phyloP scores from a whole-genome alignment of 2,113 vertebrate species.

The Panurus biarmicus region DNA sequence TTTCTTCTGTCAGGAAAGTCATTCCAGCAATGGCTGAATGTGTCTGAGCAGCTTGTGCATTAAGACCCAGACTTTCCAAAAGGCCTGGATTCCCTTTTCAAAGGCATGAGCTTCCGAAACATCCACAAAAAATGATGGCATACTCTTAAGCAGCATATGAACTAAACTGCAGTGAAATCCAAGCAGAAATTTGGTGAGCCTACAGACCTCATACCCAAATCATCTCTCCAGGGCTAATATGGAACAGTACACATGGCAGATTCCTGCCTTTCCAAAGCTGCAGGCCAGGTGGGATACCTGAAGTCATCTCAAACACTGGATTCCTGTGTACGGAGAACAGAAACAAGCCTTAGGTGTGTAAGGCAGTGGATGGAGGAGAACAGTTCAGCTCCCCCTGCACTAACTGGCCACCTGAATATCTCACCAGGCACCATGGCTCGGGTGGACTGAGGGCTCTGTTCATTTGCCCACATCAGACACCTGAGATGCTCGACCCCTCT shows the following conservation, averaged over 20 bases:
- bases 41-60: background rate
- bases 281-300: background rate
- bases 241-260: background rate
- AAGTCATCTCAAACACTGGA: background rate
- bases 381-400: background rate
- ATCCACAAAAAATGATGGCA: background rate
- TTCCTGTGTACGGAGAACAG: background rate
- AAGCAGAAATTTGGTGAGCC: background rate
- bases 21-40: background rate
- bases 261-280: background rate
- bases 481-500: too few species aligned
- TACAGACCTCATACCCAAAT: background rate
- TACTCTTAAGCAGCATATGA: background rate
- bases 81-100: background rate
- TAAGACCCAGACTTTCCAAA: background rate
- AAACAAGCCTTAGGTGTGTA: background rate
- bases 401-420: background rate
- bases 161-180: background rate
- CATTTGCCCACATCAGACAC: background rate
- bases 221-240: background rate
- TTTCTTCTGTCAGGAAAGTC: background rate
- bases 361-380: background rate
- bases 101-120: background rate
- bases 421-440: fast-evolving
- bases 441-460: background rate